phyloP scores from a whole-genome alignment of 2,113 vertebrate species.

The Morone chrysops region DNA sequence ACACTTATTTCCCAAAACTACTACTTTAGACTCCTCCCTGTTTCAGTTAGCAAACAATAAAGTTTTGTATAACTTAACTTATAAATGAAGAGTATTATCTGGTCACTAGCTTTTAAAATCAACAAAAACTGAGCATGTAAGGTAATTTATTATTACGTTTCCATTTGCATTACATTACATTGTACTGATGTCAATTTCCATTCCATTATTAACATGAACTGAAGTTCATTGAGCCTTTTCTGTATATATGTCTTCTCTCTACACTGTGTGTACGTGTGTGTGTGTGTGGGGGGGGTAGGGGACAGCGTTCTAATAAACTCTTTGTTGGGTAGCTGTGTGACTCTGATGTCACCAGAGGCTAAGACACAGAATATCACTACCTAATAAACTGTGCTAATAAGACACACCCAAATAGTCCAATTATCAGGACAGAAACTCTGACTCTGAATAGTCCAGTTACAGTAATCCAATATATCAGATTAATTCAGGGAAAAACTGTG shows the following conservation, averaged over 20 bases:
- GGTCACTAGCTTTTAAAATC: too few relatives aligned
- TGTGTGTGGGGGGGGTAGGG: background rate
- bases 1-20: too few relatives aligned
- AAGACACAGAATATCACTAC: constrained; percentile 11
- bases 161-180: background rate
- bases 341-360: constrained; percentile 35
- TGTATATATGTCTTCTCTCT: background rate
- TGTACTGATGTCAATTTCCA: background rate
- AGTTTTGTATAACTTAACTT: too few relatives aligned
- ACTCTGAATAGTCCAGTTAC: background rate
- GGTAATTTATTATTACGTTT: too few relatives aligned
- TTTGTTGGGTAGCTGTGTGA: constrained; percentile 12
- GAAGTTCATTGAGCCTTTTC: background rate
- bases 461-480: background rate
- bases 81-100: too few relatives aligned
- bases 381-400: constrained; percentile 22
- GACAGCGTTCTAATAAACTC: constrained; percentile 31
- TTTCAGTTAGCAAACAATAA: too few relatives aligned
- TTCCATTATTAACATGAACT: background rate
- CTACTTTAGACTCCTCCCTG: too few relatives aligned
- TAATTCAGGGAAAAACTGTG: background rate
- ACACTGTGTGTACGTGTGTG: background rate
- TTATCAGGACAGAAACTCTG: background rate
- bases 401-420: constrained; percentile 15
- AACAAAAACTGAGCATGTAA: too few relatives aligned